These are phyloP conservation scores for Malacoctenus gilli DNA, from an alignment of 2,797 vertebrate genomes.

Conservation along the genomic window DNA sequence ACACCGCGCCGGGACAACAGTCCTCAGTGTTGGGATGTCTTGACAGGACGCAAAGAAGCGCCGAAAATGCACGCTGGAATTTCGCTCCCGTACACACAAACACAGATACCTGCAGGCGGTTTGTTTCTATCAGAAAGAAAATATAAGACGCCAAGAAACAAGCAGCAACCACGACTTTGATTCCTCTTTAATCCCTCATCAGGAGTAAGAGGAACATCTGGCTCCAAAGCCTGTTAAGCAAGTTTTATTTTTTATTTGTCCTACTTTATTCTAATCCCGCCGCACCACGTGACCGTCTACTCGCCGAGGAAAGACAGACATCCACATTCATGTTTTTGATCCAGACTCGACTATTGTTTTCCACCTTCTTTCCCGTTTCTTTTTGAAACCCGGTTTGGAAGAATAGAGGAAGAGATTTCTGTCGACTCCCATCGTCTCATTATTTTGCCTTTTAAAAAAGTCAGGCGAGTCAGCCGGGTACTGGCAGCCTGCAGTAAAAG, in stretches of 20 bases:
- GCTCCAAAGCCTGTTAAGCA: slow-evolving; percentile 79
- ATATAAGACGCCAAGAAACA: slow-evolving; percentile 46
- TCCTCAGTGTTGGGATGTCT: slow-evolving; percentile 3
- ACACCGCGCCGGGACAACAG: slow-evolving; percentile 1
- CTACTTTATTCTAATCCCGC: slow-evolving; percentile 84
- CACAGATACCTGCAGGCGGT: slow-evolving; percentile 3
- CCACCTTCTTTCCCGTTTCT: not conserved
- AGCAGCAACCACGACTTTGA: slow-evolving; percentile 62
- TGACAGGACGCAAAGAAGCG: not conserved
- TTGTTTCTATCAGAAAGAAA: slow-evolving; percentile 18
- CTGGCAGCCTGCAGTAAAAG: slow-evolving; percentile 34
- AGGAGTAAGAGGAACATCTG: slow-evolving; percentile 79
- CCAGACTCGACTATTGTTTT: slow-evolving; percentile 32
- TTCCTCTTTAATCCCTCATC: slow-evolving; percentile 78
- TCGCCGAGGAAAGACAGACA: slow-evolving; percentile 44
- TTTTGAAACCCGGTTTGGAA: slow-evolving; percentile 30
- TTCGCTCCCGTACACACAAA: not conserved
- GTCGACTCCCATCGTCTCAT: slow-evolving; percentile 46
- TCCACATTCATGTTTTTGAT: slow-evolving; percentile 60
- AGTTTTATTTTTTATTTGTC: slow-evolving; percentile 83
- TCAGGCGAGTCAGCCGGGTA: slow-evolving; percentile 44
- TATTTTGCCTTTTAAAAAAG: slow-evolving; percentile 56
- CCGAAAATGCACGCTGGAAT: no score
- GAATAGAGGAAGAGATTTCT: slow-evolving; percentile 47
- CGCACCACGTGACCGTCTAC: slow-evolving; percentile 61